Evolutionary conservation across 2,113 vertebrate species (phyloP).

Genomic region (Tringa solitaria): DNA sequence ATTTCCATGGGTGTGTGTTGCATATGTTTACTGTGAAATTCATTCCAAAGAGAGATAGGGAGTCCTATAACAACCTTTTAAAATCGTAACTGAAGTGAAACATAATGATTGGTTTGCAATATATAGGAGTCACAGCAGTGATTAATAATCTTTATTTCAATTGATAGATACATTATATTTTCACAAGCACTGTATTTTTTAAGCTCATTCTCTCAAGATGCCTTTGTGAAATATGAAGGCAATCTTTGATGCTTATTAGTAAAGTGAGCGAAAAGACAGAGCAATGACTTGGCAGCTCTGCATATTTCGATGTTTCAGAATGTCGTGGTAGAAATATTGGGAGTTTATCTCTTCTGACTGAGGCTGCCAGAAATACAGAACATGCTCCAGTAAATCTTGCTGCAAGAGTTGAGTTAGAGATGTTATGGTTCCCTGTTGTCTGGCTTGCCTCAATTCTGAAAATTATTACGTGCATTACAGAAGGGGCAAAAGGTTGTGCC

Average conservation of each 20-base stretch:
- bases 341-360: neutral
- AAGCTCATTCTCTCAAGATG: neutral
- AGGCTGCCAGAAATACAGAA: neutral
- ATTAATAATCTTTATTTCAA: neutral
- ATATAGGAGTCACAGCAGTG: neutral
- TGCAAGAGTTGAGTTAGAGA: neutral
- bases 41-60: neutral
- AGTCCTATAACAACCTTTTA: neutral
- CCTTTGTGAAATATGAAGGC: neutral
- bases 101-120: neutral
- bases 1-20: neutral
- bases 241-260: neutral
- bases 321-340: neutral
- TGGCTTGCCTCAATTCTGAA: neutral
- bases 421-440: neutral
- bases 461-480: neutral
- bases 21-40: neutral
- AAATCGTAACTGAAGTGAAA: neutral
- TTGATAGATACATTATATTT: neutral
- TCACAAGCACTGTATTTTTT: neutral
- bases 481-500: neutral
- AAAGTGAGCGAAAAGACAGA: neutral
- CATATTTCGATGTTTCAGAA: neutral
- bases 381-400: neutral
- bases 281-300: neutral